Conservation (phyloP, 2,797 vertebrate species). For the Pachyuromys duprasi region DNA sequence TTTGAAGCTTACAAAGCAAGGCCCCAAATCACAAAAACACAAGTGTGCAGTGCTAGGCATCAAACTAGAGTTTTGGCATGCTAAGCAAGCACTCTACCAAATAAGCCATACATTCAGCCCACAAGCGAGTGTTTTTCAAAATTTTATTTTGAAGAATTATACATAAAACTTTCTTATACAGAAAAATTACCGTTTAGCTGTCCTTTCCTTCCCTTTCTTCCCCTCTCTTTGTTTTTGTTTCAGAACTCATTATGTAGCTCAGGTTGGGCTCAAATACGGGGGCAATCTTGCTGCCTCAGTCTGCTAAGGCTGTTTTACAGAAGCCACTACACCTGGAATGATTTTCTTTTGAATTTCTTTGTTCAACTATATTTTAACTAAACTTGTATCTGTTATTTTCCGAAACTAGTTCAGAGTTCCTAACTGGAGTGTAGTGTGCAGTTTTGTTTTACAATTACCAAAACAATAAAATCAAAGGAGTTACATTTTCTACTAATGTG, state of each 20-base stretch:
- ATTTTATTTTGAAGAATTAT: not conserved
- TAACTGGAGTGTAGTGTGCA: not conserved
- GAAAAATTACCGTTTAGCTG: not conserved
- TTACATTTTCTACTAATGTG: conserved; percentile 21
- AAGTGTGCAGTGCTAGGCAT: not conserved
- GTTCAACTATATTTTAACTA: not conserved
- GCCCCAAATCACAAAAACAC: not conserved
- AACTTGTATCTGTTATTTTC: conserved; percentile 10
- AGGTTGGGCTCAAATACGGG: not conserved
- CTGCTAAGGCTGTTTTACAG: not conserved
- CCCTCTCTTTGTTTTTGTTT: not conserved
- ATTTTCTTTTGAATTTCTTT: conserved; percentile 52
- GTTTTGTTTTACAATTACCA: not conserved
- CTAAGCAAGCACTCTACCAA: not conserved
- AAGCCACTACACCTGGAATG: not conserved
- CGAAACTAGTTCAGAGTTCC: conserved; percentile 45
- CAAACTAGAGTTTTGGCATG: not conserved
- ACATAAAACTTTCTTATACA: not conserved
- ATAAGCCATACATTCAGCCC: not conserved
- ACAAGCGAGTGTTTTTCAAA: conserved; percentile 6
- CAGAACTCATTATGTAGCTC: not conserved
- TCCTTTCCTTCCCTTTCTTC: no score
- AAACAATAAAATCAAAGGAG: conserved; percentile 43
- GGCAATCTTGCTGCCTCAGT: not conserved
- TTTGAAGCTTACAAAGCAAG: not conserved